A percentile compares a stretch with the other conserved stretches of the same genome.
phyloP scores from a whole-genome alignment of 2,888 invertebrate species.

The Rhagophthalmus giganteus region DNA sequence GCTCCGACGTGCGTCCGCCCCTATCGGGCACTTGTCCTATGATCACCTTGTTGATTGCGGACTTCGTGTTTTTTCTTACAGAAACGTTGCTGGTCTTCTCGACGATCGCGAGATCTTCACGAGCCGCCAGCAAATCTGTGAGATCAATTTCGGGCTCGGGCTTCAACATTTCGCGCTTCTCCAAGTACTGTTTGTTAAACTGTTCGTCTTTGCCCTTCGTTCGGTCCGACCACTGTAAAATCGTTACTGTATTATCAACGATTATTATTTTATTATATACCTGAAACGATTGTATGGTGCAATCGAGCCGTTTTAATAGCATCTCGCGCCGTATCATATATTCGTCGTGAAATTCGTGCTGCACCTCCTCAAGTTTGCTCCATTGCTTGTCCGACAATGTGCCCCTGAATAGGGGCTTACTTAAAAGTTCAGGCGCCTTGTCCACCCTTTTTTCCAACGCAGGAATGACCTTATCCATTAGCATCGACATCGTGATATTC shows the following conservation, averaged over 20 bases:
- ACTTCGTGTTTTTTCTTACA: constrained; percentile 82
- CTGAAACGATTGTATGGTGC: constrained; percentile 95
- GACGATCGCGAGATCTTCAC: constrained; percentile 80
- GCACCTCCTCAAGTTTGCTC: constrained; percentile 70
- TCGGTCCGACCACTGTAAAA: constrained; percentile 80
- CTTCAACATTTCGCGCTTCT: constrained; percentile 58
- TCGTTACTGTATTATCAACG: too few species aligned
- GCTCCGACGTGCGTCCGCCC: constrained; percentile 89
- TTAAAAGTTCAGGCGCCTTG: constrained; percentile 66
- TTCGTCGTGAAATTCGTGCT: constrained; percentile 76
- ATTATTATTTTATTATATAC: too few species aligned
- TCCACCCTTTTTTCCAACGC: constrained; percentile 69
- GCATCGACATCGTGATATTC: constrained; percentile 72
- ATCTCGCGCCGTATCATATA: constrained; percentile 83
- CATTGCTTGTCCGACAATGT: constrained; percentile 81
- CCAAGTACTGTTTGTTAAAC: constrained; percentile 64
- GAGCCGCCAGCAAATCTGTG: constrained; percentile 81
- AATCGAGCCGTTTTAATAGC: constrained; percentile 88
- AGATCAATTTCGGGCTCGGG: constrained; percentile 69
- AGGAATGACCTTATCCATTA: constrained; percentile 77
- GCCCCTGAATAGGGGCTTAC: constrained; percentile 75
- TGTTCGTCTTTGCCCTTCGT: constrained; percentile 73
- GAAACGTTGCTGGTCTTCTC: constrained; percentile 90
- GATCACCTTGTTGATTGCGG: constrained; percentile 82
- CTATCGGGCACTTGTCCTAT: constrained; percentile 94